Percentiles rank a stretch among this genome's conserved stretches.
Evolutionary conservation across 2,888 invertebrate species (phyloP).

Genomic region (Digitonthophagus gazella): DNA sequence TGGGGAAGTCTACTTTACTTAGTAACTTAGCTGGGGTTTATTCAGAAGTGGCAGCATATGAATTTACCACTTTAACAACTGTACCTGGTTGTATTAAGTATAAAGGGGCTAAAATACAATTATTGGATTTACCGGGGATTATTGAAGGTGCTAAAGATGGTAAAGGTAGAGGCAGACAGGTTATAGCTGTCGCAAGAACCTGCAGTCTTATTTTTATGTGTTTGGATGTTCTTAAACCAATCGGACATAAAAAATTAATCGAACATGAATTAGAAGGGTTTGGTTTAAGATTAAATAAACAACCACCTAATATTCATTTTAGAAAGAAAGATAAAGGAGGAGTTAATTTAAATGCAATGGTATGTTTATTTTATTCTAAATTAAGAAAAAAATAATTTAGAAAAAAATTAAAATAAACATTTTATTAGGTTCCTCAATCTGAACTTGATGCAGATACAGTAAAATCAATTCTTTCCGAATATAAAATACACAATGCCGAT

Average conservation of each 20-base stretch:
- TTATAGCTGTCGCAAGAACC: constrained; percentile 97
- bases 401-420: neutral
- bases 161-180: constrained; percentile 97
- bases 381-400: neutral
- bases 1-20: constrained; percentile 96
- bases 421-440: constrained; percentile 72
- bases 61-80: constrained; percentile 98
- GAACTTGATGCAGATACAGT: constrained; percentile 94
- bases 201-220: constrained; percentile 98
- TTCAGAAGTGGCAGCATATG: constrained; percentile 98
- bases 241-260: constrained; percentile 92
- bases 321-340: constrained; percentile 98
- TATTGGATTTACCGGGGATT: constrained; percentile 98
- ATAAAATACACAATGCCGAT: constrained; percentile 98
- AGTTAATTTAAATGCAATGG: constrained; percentile 90
- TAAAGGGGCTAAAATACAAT: constrained; percentile 98
- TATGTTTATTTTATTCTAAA: constrained; percentile 46
- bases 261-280: constrained; percentile 99
- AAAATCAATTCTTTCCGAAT: constrained; percentile 93
- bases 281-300: constrained; percentile 91
- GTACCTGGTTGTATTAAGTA: constrained; percentile 99
- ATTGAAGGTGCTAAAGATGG: constrained; percentile 99
- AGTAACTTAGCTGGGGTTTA: constrained; percentile 99
- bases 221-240: constrained; percentile 93
- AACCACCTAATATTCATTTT: constrained; percentile 95